These are phyloP conservation scores for Anseranas semipalmata DNA, from an alignment of 2,113 vertebrate species.

Conservation along the genomic window DNA sequence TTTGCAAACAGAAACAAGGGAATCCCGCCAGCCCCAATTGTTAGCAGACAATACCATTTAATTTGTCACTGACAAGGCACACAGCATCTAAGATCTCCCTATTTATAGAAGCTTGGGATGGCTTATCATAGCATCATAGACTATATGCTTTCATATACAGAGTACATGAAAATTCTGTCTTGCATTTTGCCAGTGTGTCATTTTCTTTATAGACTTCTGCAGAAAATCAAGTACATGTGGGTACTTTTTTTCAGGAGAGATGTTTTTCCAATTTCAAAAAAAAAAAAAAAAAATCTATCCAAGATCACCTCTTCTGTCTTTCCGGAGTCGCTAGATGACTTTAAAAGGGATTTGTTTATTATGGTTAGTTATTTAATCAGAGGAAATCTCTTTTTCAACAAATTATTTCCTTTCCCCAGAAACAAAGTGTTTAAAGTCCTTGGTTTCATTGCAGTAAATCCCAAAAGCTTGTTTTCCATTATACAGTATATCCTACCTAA, in stretches of 20 bases:
- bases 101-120: not conserved
- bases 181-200: not conserved
- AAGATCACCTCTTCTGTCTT: not conserved
- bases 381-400: not conserved
- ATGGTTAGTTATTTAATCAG: not conserved
- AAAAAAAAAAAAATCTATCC: not conserved
- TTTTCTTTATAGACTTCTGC: not conserved
- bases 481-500: not conserved
- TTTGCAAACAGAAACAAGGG: not conserved
- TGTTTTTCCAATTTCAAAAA: not conserved
- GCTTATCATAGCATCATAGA: not conserved
- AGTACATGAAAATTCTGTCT: not conserved
- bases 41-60: not conserved
- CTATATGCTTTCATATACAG: not conserved
- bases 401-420: not conserved
- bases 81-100: not conserved
- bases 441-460: not conserved
- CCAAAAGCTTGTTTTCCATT: not conserved
- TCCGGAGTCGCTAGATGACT: not conserved
- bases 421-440: not conserved
- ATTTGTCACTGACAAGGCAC: not conserved
- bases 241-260: not conserved
- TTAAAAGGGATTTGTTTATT: not conserved
- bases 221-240: not conserved
- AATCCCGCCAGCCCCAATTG: not conserved